Base-by-base conservation (phyloP, 2,797 vertebrate species). In the Cryptoblepharus egeriae region DNA sequence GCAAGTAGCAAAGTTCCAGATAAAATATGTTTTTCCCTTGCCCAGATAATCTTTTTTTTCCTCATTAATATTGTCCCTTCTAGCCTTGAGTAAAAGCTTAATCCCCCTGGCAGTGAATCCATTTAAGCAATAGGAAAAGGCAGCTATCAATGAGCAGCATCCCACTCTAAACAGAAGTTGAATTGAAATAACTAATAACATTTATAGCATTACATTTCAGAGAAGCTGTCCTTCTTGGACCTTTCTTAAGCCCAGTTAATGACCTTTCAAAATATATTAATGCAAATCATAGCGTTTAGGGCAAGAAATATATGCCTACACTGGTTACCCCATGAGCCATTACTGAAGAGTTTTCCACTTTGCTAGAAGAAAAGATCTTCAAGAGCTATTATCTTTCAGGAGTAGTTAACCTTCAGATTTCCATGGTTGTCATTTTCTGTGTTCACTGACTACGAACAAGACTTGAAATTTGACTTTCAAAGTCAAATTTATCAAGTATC, bases 171-270 rank as follows among this genome's bases (percentile, higher is more conserved):
- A 22, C n/a, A 61, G 42, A 55, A 63, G 39, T 45, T 80, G 55
- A 63, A 72, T 80, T 49, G 64, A 80, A 80, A 79, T 78, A 78
- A 78, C 55, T n/a, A 49, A 67, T 49, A 42, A 13, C 1, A 28
- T 52, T 71, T n/a, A 52, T n/a, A 24, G 16, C 63, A 65, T 30
- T 15, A n/a, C 5, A 32, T 65, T 65, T 65, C 63, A 65, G n/a
- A 64, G 30, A 16, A 32, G 30, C 3, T 32, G 30, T 65, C 60
- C 28, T 32, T 32, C 35, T 30, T 3, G 32, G n/a, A 65, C 13
- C 57, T 65, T 32, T 2, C 63, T 65, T 13, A 65, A 65, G 63
- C 13, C 63, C 30, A 30, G 16, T n/a, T 32, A 65, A 65, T 32
- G 4, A 16, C 12, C 15, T 32, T 13, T 32, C 6, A 64, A 64